Conservation (phyloP, 2,113 vertebrate species). For the Orycteropus afer region DNA sequence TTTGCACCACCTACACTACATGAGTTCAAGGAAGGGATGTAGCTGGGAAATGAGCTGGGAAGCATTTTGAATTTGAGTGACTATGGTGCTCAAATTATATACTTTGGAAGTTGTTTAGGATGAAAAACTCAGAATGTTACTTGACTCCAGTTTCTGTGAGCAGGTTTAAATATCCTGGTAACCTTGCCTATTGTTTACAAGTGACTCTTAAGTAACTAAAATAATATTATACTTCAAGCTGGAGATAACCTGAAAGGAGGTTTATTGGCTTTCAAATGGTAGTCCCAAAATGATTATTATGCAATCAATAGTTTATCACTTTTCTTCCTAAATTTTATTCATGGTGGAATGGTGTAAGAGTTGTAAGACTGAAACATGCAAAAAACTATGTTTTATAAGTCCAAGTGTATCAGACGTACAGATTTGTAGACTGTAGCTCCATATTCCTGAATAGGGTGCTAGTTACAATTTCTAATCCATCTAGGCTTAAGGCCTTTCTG, state of each 20-base stretch:
- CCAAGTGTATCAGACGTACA: not conserved
- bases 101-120: not conserved
- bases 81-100: not conserved
- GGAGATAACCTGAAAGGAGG: not conserved
- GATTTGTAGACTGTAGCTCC: not conserved
- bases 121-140: not conserved
- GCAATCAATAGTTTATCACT: not conserved
- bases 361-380: not conserved
- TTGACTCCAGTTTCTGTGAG: not conserved
- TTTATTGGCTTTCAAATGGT: slow-evolving; percentile 5
- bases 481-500: not conserved
- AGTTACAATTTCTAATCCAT: not conserved
- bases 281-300: not conserved
- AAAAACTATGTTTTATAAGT: not conserved
- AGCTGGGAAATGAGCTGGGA: not conserved
- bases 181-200: not conserved
- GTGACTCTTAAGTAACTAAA: not conserved
- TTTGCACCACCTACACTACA: not conserved
- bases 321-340: slow-evolving; percentile 2
- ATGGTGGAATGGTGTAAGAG: not conserved
- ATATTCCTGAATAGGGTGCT: not conserved
- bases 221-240: not conserved
- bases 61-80: not conserved
- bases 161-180: not conserved
- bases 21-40: not conserved